A percentile compares a stretch with the other conserved stretches of the same genome.
Conservation (phyloP, 2,888 invertebrate species). For the Sinelater perroti region DNA sequence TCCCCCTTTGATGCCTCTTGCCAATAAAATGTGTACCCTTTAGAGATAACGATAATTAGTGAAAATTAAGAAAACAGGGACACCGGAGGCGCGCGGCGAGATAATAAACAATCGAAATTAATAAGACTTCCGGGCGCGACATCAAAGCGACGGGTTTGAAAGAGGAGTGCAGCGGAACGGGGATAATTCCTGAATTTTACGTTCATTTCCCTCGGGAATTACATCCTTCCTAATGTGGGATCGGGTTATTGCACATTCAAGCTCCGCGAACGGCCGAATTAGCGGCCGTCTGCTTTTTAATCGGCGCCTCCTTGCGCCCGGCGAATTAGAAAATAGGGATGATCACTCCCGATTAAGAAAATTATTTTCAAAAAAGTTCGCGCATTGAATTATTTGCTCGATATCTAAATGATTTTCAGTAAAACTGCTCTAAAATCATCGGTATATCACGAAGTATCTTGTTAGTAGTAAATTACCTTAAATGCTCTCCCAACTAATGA, state of each 20-base stretch:
- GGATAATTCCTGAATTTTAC: conserved; percentile 31
- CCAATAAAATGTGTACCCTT: too few species aligned
- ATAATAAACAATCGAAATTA: conserved; percentile 10
- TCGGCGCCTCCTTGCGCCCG: conserved; percentile 33
- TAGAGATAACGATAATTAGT: too few species aligned
- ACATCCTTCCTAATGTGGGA: conserved; percentile 34
- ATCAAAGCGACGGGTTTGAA: conserved; percentile 30
- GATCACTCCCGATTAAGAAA: conserved; percentile 36
- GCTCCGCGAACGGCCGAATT: conserved; percentile 30
- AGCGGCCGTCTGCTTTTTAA: conserved; percentile 36
- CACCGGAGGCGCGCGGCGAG: not conserved
- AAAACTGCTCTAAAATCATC: too few species aligned
- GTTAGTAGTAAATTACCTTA: too few species aligned
- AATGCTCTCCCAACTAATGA: too few species aligned
- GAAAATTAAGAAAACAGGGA: conserved; percentile 16
- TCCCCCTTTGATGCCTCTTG: too few species aligned
- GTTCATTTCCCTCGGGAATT: conserved; percentile 25
- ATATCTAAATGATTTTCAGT: too few species aligned
- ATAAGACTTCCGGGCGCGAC: conserved; percentile 6
- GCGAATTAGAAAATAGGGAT: conserved; percentile 36
- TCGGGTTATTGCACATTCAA: conserved; percentile 33
- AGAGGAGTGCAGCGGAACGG: conserved; percentile 25
- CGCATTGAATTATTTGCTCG: too few species aligned
- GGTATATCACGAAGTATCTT: too few species aligned
- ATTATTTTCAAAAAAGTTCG: too few species aligned